Evolutionary conservation across 2,888 invertebrate species (phyloP), one percentile per base, ranked within the genome.

Genomic region (Diaphora mendica): DNA sequence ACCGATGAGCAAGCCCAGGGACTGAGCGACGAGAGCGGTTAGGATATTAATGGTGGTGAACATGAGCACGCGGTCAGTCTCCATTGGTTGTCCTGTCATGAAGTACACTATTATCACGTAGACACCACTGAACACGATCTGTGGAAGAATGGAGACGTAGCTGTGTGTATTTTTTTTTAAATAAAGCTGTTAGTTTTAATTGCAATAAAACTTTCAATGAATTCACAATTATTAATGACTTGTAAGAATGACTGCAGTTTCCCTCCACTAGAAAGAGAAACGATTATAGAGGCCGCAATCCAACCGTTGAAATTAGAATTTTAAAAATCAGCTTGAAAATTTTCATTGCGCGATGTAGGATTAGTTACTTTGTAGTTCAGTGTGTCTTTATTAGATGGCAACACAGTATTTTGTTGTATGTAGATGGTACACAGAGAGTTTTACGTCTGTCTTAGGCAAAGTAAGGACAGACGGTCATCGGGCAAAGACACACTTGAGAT

Each of bases 11-110:
- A 99, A 96, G 3, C 99, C 99, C 68, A 99, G 96, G 65, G 99
- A 98, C 92, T 99, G 99, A 4, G 99, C 98, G 65, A 99, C 99
- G 72, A 99, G 95, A 7, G 99, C 98, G 44, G 98, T 98, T 70
- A 99, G 96, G 77, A 98, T 97, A 89, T 96, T 96, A 77, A 96
- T 96, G 23, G 97, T 96, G 13, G 98, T 96, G 86, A 98, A 97
- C 97, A 98, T 98, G 62, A 97, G 94, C 88, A 98, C 98, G 71
- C 99, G 97, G 76, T 97, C 96, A 72, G 97, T 96, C 88, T 99
- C 98, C 94, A 98, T 97, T n/a, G 99, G 99, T 92, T 99, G 99
- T 15, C 98, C 98, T 42, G 99, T 99, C 97, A 99, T 97, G 94
- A 98, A 99, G 95, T 99, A 99, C 20, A 99, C 98, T 83, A 99